Base-by-base conservation (phyloP, 2,888 invertebrate species). In the Stenotaenia linearis region DNA sequence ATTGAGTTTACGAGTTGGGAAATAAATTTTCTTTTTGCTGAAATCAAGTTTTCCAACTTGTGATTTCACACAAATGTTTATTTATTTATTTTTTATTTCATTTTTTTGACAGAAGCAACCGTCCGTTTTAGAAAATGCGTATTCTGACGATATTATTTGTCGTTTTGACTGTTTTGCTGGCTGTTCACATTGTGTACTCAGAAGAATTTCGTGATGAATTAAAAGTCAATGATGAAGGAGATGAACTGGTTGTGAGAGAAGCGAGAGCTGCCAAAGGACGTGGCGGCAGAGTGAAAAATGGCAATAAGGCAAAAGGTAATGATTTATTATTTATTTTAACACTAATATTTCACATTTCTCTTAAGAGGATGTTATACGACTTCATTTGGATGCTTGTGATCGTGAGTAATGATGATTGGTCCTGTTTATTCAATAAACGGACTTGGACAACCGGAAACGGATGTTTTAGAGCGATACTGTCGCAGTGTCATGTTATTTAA, bases 181-280 rank as follows among this genome's bases (percentile, higher is more conserved):
- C 40, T n/a, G 77, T 23, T 23, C 37, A 40, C 18, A 12, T 45
- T 21, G 40, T 25, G 1, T 21, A 28, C 15, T 12, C 18, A 5
- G 77, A 77, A 28, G 77, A 77, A 40, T 25, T 77, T 23, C 37
- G 25, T 25, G 79, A 79, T 40, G 78, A 80, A 50, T 77, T 80
- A n/a, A 78, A 75, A 56, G 80, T 80, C 45, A 80, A 79, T 78
- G 80, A 80, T 28, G 80, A 80, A 75, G 80, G 80, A n/a, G 79
- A 79, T 28, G 80, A 80, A 32, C 77, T 80, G 30, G 69, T 80
- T 21, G 77, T 80, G 28, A 79, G 79, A 76, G 75, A 79, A 61
- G 75, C 77, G 21, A 28, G 79, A 75, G 75, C 79, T 35, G 75
- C 79, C 21, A 79, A 79, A 32, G 69, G 74, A 32, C 69, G 79